Evolutionary conservation across 2,888 invertebrate species (phyloP).

Genomic region (Phrixothrix hirtus): DNA sequence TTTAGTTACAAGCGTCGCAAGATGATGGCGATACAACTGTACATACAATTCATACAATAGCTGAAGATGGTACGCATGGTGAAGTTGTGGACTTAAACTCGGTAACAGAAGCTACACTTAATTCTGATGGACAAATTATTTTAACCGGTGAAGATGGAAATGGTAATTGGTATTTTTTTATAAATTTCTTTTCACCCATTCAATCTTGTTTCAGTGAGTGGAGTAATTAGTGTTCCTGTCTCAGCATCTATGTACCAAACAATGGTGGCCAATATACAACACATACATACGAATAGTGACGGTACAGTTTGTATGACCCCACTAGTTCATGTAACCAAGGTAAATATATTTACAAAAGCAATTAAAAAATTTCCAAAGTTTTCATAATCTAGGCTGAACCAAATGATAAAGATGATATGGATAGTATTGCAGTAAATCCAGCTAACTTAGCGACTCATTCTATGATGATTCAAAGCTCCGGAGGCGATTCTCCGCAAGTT

Average conservation of each 20-base stretch:
- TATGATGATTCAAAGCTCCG: too few relatives aligned
- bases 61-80: slow-evolving; percentile 75
- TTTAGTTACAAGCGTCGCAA: slow-evolving; percentile 66
- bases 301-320: slow-evolving; percentile 83
- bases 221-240: slow-evolving; percentile 94
- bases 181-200: too few relatives aligned
- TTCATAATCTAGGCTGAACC: too few relatives aligned
- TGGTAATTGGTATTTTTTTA: slow-evolving; percentile 61
- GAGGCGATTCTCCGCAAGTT: too few relatives aligned
- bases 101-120: slow-evolving; percentile 87
- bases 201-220: slow-evolving; percentile 75
- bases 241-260: slow-evolving; percentile 95
- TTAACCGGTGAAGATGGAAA: slow-evolving; percentile 94
- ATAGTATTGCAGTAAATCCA: too few relatives aligned
- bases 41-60: slow-evolving; percentile 72
- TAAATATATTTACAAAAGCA: slow-evolving; percentile 26
- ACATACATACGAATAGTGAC: slow-evolving; percentile 71
- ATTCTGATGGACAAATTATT: slow-evolving; percentile 92
- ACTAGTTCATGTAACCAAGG: slow-evolving; percentile 75
- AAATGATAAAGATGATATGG: too few relatives aligned
- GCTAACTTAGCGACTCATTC: too few relatives aligned
- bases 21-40: slow-evolving; percentile 62
- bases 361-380: slow-evolving; percentile 5
- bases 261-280: slow-evolving; percentile 88
- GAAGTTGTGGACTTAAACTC: slow-evolving; percentile 87